A percentile compares a stretch with the other conserved stretches of the same genome.
These are phyloP conservation scores for Malurus melanocephalus DNA, from an alignment of 2,113 vertebrate genomes.

Conservation along the genomic window DNA sequence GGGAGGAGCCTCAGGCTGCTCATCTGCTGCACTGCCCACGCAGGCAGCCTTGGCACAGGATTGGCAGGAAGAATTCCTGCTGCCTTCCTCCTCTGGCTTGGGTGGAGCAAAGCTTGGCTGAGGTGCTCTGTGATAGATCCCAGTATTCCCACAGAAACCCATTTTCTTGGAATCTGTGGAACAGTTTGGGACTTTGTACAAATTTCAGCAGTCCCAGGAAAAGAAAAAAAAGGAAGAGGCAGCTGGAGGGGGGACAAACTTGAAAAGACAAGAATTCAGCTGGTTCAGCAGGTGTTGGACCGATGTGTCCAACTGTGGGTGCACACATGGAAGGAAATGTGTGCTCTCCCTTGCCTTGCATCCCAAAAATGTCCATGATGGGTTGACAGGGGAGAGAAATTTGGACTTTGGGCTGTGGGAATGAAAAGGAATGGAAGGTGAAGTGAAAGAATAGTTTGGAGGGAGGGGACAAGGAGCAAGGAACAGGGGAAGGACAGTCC, in stretches of 20 bases:
- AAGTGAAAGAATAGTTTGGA: neutral
- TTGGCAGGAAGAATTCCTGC: neutral
- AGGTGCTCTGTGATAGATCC: neutral
- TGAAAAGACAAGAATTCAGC: neutral
- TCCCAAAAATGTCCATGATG: neutral
- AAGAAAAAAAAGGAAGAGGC: too few relatives aligned
- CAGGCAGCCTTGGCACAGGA: neutral
- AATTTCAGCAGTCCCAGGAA: neutral
- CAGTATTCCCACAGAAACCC: neutral
- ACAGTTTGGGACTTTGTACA: neutral
- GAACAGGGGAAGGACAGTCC: neutral
- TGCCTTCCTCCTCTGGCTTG: neutral
- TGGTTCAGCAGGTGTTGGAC: neutral
- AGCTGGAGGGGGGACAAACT: neutral
- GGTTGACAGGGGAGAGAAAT: neutral
- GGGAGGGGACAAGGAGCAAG: neutral
- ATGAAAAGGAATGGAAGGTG: neutral
- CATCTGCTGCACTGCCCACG: neutral
- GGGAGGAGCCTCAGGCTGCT: neutral
- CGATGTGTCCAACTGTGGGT: fast-evolving
- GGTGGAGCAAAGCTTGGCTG: neutral
- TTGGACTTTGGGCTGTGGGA: neutral
- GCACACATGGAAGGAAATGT: neutral
- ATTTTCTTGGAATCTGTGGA: neutral
- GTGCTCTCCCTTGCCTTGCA: neutral